These are phyloP conservation scores for Eilema caniola DNA, from an alignment of 2,888 invertebrate genomes.

Conservation along the genomic window DNA sequence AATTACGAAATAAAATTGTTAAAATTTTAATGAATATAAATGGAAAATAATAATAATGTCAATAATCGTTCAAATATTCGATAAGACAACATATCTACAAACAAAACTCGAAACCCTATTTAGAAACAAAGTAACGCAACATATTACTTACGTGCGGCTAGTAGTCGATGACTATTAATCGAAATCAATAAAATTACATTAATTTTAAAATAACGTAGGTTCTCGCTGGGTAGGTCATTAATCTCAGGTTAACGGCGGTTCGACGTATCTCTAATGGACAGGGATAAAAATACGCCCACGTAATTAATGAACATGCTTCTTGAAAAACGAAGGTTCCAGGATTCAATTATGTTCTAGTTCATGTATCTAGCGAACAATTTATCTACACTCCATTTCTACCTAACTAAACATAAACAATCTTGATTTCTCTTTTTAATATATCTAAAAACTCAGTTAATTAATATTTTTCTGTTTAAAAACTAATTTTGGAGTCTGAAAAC, in stretches of 20 bases:
- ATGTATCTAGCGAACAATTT: background rate
- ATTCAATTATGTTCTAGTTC: constrained; percentile 37
- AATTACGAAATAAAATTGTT: too few species aligned
- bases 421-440: too few species aligned
- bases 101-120: background rate
- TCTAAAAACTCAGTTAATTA: too few species aligned
- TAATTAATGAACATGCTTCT: constrained; percentile 74
- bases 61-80: too few species aligned
- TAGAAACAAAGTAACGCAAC: constrained; percentile 25
- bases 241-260: constrained; percentile 71
- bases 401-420: too few species aligned
- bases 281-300: constrained; percentile 75
- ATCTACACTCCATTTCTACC: too few species aligned
- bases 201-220: constrained; percentile 55
- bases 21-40: too few species aligned
- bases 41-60: too few species aligned
- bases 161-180: too few species aligned
- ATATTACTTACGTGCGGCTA: background rate
- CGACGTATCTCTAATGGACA: constrained; percentile 81
- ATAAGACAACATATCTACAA: too few species aligned
- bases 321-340: constrained; percentile 48
- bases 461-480: too few species aligned
- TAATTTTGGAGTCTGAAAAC: too few species aligned
- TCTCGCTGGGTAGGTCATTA: constrained; percentile 66
- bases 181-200: background rate